These are phyloP conservation scores for Pterois miles DNA, from an alignment of 2,797 vertebrate genomes.

Conservation along the genomic window DNA sequence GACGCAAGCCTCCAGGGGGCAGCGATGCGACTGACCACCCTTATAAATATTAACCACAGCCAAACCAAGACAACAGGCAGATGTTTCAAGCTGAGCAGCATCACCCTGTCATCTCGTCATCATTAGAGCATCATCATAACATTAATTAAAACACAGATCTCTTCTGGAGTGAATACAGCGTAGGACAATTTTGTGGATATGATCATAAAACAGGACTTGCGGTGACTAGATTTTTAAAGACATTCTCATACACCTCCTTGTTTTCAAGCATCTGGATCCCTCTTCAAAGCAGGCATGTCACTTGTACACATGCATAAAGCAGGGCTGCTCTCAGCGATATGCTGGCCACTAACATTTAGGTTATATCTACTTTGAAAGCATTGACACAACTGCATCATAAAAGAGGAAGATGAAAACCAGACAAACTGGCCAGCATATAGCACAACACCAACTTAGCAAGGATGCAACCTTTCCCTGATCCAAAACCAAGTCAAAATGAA, in stretches of 20 bases:
- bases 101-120: constrained; percentile 19
- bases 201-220: neutral
- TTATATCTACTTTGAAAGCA: constrained; percentile 12
- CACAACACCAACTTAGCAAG: constrained; percentile 46
- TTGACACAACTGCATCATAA: constrained; percentile 15
- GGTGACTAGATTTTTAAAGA: neutral
- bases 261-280: constrained; percentile 32
- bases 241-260: constrained; percentile 21
- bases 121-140: neutral
- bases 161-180: constrained; percentile 2
- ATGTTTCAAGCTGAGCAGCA: constrained; percentile 4
- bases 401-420: neutral
- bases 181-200: neutral
- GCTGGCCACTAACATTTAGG: constrained; percentile 50
- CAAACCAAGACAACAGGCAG: constrained; percentile 53
- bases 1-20: constrained; percentile 70
- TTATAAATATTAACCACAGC: constrained; percentile 21
- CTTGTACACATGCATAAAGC: constrained; percentile 73
- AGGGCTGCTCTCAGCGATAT: constrained; percentile 58
- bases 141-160: constrained; percentile 3
- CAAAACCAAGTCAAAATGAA: constrained; percentile 51
- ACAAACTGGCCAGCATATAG: constrained; percentile 57
- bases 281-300: constrained; percentile 62
- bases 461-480: constrained; percentile 60
- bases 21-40: constrained; percentile 53